These are phyloP conservation scores for Phrixothrix hirtus DNA, from an alignment of 2,888 invertebrate genomes.

Conservation along the genomic window DNA sequence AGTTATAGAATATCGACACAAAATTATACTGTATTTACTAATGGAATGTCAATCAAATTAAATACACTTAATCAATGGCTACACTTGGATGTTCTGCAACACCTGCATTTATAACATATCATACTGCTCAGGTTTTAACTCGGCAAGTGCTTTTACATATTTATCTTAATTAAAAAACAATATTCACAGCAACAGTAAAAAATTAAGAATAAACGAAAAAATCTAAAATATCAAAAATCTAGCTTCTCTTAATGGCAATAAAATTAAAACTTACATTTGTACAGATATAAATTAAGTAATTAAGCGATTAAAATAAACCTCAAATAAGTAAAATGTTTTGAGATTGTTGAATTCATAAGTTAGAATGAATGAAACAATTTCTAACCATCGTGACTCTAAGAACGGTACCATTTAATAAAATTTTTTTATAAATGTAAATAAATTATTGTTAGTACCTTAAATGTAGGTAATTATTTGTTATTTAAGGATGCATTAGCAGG, in stretches of 20 bases:
- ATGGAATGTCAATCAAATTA: constrained; percentile 27
- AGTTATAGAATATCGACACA: constrained; percentile 11
- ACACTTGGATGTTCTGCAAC: constrained; percentile 5
- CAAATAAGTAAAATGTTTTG: too few species aligned
- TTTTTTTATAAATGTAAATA: constrained; percentile 19
- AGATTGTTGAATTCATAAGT: too few species aligned
- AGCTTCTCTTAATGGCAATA: constrained; percentile 14
- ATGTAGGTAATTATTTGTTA: constrained; percentile 54
- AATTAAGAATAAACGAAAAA: constrained; percentile 8
- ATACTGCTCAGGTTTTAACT: constrained; percentile 10
- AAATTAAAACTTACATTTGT: constrained; percentile 24
- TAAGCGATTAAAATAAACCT: constrained; percentile 14
- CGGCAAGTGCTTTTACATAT: constrained; percentile 16
- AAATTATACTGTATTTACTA: constrained; percentile 23
- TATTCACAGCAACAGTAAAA: constrained; percentile 16
- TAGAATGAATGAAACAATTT: too few species aligned
- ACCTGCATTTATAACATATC: constrained; percentile 18
- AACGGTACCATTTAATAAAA: too few species aligned
- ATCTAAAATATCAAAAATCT: constrained; percentile 17
- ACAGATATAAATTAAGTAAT: constrained; percentile 27
- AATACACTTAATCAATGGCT: constrained; percentile 11
- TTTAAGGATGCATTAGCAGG: constrained; percentile 82
- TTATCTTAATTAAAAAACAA: constrained; percentile 9
- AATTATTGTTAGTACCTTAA: constrained; percentile 28
- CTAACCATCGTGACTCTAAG: not conserved